phyloP scores from a whole-genome alignment of 2,888 invertebrate species.

The Drosophila falleni region DNA sequence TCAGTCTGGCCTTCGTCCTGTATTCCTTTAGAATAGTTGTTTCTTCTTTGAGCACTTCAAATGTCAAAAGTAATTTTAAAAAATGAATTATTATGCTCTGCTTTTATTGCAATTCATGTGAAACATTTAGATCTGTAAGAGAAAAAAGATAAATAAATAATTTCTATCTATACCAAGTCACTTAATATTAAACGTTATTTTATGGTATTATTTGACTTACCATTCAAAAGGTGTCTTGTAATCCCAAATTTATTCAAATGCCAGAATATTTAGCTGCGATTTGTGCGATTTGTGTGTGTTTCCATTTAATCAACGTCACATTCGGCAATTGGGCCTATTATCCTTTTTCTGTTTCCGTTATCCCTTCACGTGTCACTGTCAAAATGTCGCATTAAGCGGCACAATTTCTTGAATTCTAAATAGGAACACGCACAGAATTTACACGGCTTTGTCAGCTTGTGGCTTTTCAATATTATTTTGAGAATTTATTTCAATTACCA shows the following conservation, averaged over 20 bases:
- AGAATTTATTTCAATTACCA: slow-evolving; percentile 36
- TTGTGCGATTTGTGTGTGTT: slow-evolving; percentile 9
- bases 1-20: neutral
- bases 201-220: slow-evolving; percentile 29
- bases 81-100: neutral
- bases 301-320: slow-evolving; percentile 42
- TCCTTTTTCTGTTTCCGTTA: slow-evolving; percentile 31
- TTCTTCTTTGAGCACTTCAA: slow-evolving; percentile 8
- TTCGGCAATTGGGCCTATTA: slow-evolving; percentile 43
- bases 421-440: slow-evolving; percentile 28
- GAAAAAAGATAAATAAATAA: slow-evolving; percentile 4
- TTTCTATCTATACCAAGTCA: neutral
- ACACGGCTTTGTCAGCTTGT: slow-evolving; percentile 25
- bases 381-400: slow-evolving; percentile 43
- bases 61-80: neutral
- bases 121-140: slow-evolving; percentile 23
- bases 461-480: slow-evolving; percentile 3
- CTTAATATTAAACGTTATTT: slow-evolving; percentile 9
- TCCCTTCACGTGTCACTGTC: slow-evolving; percentile 55
- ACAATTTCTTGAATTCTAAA: slow-evolving; percentile 23
- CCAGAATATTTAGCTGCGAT: slow-evolving; percentile 7
- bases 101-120: neutral
- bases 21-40: neutral
- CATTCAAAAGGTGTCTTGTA: slow-evolving; percentile 18
- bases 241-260: slow-evolving; percentile 28